Evolutionary conservation across 2,797 vertebrate species (phyloP).

Genomic region (Sebastolobus altivelis): DNA sequence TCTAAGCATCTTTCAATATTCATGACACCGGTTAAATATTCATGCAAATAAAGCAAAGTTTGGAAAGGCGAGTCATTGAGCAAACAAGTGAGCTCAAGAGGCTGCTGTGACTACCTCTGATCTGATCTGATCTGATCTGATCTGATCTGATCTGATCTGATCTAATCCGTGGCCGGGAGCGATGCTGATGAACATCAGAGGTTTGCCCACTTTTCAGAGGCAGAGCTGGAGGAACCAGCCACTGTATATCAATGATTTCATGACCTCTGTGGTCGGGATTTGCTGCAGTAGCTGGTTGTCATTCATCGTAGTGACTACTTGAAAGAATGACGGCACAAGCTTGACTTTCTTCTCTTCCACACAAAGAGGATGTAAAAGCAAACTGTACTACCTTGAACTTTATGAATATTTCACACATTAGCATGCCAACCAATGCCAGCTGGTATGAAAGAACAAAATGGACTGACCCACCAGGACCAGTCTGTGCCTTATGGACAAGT

Average conservation of each 20-base stretch:
- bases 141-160: slow-evolving; percentile 22
- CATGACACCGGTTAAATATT: slow-evolving; percentile 75
- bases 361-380: not conserved
- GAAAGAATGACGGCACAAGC: slow-evolving; percentile 19
- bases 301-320: slow-evolving; percentile 4
- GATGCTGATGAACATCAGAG: slow-evolving; percentile 32
- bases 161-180: slow-evolving; percentile 19
- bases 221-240: not conserved
- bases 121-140: slow-evolving; percentile 1
- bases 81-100: slow-evolving; percentile 41
- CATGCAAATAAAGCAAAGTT: slow-evolving; percentile 63
- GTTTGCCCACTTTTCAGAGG: slow-evolving; percentile 15
- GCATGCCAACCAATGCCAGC: slow-evolving; percentile 2
- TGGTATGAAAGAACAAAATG: slow-evolving; percentile 15
- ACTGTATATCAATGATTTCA: slow-evolving; percentile 11
- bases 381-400: slow-evolving; percentile 13
- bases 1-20: slow-evolving; percentile 72
- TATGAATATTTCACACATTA: slow-evolving; percentile 6
- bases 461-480: not conserved
- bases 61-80: slow-evolving; percentile 40
- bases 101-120: slow-evolving; percentile 24
- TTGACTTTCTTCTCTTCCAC: not conserved
- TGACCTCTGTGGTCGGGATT: slow-evolving; percentile 13
- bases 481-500: not conserved
- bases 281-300: slow-evolving; percentile 7